Conservation (phyloP, 2,888 invertebrate genomes). For the Plagodis dolabraria region DNA sequence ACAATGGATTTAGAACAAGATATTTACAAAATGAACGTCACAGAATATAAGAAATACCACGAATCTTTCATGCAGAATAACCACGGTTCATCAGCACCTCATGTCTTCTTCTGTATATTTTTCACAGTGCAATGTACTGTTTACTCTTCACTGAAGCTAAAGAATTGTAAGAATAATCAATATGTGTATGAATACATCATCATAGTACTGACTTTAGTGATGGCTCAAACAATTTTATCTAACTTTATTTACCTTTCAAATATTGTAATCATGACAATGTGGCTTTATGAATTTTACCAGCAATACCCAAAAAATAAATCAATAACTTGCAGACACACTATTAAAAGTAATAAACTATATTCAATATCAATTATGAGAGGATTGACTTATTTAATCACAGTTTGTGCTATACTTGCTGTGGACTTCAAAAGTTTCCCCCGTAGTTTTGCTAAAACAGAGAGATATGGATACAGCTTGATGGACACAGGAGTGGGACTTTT, state of each 20-base stretch:
- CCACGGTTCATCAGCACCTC: slow-evolving; percentile 79
- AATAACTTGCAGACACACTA: slow-evolving; percentile 44
- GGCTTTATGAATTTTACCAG: slow-evolving; percentile 43
- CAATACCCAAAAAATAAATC: slow-evolving; percentile 27
- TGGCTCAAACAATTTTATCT: slow-evolving; percentile 82
- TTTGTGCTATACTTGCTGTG: slow-evolving; percentile 95
- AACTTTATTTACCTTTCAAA: slow-evolving; percentile 62
- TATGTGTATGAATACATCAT: slow-evolving; percentile 83
- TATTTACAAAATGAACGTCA: slow-evolving; percentile 52
- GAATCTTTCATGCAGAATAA: slow-evolving; percentile 83
- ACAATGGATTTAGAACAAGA: slow-evolving; percentile 23
- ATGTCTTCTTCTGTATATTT: slow-evolving; percentile 75
- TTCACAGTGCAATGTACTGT: slow-evolving; percentile 69
- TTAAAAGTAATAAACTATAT: slow-evolving; percentile 44
- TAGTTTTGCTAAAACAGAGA: slow-evolving; percentile 94
- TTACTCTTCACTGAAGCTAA: slow-evolving; percentile 51
- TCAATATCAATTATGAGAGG: slow-evolving; percentile 89
- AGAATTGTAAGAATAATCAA: slow-evolving; percentile 39
- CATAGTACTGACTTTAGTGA: slow-evolving; percentile 82
- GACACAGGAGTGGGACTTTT: slow-evolving; percentile 97
- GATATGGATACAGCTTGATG: slow-evolving; percentile 95
- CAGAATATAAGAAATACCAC: slow-evolving; percentile 77
- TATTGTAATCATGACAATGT: slow-evolving; percentile 49
- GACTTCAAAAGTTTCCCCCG: slow-evolving; percentile 96
- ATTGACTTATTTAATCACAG: slow-evolving; percentile 89